phyloP scores from a whole-genome alignment of 2,888 invertebrate species.

The Calephelis perditalis region DNA sequence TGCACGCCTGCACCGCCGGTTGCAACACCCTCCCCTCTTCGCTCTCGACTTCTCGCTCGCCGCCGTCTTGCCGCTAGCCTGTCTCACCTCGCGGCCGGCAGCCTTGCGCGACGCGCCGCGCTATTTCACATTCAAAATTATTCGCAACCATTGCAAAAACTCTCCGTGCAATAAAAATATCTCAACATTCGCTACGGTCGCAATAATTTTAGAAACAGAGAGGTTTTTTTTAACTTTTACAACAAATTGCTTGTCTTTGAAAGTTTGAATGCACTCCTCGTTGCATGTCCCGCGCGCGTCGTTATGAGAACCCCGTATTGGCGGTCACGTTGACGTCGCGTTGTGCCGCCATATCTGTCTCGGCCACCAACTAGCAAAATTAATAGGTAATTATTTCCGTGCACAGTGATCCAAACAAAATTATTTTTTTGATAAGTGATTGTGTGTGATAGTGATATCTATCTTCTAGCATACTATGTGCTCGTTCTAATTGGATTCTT shows the following conservation, averaged over 20 bases:
- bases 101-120: constrained; percentile 79
- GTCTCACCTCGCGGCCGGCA: constrained; percentile 79
- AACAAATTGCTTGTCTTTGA: constrained; percentile 63
- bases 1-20: constrained; percentile 77
- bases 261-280: constrained; percentile 80
- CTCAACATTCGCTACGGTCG: constrained; percentile 58
- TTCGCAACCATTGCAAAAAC: constrained; percentile 77
- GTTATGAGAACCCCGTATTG: constrained; percentile 85
- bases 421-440: constrained; percentile 52
- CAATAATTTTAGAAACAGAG: constrained; percentile 61
- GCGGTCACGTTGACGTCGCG: constrained; percentile 83
- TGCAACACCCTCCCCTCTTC: constrained; percentile 78
- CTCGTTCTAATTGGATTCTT: constrained; percentile 67
- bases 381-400: constrained; percentile 79
- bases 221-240: constrained; percentile 53
- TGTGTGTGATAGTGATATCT: constrained; percentile 60
- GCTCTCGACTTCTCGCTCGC: constrained; percentile 74
- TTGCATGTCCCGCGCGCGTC: constrained; percentile 87
- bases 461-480: constrained; percentile 48
- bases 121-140: constrained; percentile 78
- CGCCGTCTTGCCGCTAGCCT: constrained; percentile 76
- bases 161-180: constrained; percentile 75
- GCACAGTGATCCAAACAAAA: constrained; percentile 60
- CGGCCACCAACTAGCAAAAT: constrained; percentile 79
- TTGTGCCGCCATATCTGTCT: constrained; percentile 84